A percentile compares a stretch with the other conserved stretches of the same genome.
phyloP scores from a whole-genome alignment of 2,888 invertebrate species.

The Pharmacophagus antenor region DNA sequence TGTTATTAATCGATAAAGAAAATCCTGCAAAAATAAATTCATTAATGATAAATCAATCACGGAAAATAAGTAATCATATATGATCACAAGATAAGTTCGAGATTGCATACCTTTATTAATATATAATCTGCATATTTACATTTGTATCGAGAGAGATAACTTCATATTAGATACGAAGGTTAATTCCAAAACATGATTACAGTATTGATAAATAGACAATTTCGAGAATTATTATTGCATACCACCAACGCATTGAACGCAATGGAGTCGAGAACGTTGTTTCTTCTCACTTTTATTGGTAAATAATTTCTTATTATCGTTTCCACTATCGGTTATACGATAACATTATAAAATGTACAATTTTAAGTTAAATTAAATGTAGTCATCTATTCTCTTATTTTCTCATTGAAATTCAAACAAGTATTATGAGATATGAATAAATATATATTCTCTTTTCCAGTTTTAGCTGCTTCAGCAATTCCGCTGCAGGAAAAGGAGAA shows the following conservation, averaged over 20 bases:
- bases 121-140: background rate
- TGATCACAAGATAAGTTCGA: background rate
- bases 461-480: slow-evolving; percentile 9
- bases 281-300: background rate
- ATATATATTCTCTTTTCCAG: no score
- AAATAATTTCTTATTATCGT: background rate
- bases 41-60: background rate
- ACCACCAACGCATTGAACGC: background rate
- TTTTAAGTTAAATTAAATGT: no score
- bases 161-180: background rate
- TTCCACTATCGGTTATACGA: no score
- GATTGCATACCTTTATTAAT: background rate
- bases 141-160: background rate
- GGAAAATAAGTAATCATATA: background rate
- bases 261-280: background rate
- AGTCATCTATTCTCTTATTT: no score
- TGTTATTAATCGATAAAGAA: background rate
- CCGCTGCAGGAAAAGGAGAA: slow-evolving; percentile 14
- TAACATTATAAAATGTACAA: no score
- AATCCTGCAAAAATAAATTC: background rate
- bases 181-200: background rate
- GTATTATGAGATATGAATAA: no score
- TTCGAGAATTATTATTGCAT: background rate
- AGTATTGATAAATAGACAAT: background rate
- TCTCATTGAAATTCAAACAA: no score